Conservation (phyloP, 2,888 invertebrate species). For the Hetaerina titia region DNA sequence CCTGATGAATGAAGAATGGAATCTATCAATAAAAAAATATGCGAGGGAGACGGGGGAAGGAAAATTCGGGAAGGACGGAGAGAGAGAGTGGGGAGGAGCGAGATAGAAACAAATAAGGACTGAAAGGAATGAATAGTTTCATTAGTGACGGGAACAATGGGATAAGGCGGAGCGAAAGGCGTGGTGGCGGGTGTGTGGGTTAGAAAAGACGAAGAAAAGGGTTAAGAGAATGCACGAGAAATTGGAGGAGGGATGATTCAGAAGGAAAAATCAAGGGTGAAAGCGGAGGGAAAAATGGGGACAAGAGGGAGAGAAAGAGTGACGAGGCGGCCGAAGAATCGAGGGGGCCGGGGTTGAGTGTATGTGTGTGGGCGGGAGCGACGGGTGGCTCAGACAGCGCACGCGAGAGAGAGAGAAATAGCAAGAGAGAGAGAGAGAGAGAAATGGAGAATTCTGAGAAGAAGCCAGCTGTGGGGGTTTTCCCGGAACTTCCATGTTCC, state of each 20-base stretch:
- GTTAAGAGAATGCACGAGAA: not conserved
- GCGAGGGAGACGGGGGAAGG: not conserved
- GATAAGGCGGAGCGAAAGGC: not conserved
- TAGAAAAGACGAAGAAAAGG: not conserved
- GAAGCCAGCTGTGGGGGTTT: constrained; percentile 45
- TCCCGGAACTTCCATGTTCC: constrained; percentile 52
- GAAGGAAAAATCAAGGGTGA: no score
- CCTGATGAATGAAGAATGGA: not conserved
- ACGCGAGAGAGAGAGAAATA: not conserved
- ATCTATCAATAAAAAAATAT: not conserved
- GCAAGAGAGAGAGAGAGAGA: not conserved
- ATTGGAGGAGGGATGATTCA: not conserved
- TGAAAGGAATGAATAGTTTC: not conserved
- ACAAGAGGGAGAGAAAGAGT: not conserved
- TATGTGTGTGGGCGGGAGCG: not conserved
- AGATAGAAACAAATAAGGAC: not conserved
- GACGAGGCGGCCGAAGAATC: not conserved
- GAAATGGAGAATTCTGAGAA: constrained; percentile 7
- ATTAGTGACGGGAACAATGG: not conserved
- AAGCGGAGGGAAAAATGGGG: not conserved
- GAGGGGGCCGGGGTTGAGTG: not conserved
- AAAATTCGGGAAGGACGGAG: not conserved
- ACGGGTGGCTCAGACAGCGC: not conserved
- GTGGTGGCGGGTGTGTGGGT: not conserved
- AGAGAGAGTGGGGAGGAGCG: not conserved